A percentile compares a stretch with the other conserved stretches of the same genome.
Conservation (phyloP, 2,797 vertebrate species). For the Anisognathus igniventris region DNA sequence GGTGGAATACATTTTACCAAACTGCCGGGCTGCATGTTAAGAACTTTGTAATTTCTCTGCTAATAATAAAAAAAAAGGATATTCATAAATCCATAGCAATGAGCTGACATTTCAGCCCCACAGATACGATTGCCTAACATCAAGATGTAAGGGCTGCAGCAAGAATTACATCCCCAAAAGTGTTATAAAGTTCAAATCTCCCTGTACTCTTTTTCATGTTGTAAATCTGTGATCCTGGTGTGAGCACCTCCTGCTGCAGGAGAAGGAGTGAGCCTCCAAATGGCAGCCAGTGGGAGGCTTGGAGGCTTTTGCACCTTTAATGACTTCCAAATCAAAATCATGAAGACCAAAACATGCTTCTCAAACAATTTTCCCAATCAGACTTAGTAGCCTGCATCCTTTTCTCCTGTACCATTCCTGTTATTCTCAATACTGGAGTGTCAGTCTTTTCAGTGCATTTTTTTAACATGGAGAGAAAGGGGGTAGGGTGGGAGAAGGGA, state of each 20-base stretch:
- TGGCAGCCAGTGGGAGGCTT: constrained; percentile 61
- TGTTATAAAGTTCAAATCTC: constrained; percentile 49
- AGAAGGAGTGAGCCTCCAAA: constrained; percentile 31
- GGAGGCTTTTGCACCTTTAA: constrained; percentile 61
- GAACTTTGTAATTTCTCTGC: not conserved
- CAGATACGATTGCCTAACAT: constrained; percentile 5
- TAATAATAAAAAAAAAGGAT: not conserved
- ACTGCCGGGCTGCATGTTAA: not conserved
- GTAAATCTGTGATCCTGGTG: constrained; percentile 49
- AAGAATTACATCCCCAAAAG: constrained; percentile 57
- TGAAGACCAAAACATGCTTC: constrained; percentile 61
- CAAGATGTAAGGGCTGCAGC: constrained; percentile 22
- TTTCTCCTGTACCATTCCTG: constrained; percentile 63
- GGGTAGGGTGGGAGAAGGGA: constrained; percentile 73
- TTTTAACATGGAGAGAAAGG: constrained; percentile 61
- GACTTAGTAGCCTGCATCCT: constrained; percentile 51
- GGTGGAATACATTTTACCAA: constrained; percentile 4
- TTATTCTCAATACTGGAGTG: constrained; percentile 69
- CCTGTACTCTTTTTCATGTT: not conserved
- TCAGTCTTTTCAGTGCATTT: constrained; percentile 64
- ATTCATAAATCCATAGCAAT: constrained; percentile 66
- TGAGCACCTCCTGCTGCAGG: constrained; percentile 35
- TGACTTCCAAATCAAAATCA: constrained; percentile 67
- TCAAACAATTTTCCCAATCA: constrained; percentile 65
- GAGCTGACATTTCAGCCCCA: constrained; percentile 43